Evolutionary conservation across 2,797 vertebrate species (phyloP), one percentile per base, ranked within the genome.

Genomic region (Acropternis orthonyx): DNA sequence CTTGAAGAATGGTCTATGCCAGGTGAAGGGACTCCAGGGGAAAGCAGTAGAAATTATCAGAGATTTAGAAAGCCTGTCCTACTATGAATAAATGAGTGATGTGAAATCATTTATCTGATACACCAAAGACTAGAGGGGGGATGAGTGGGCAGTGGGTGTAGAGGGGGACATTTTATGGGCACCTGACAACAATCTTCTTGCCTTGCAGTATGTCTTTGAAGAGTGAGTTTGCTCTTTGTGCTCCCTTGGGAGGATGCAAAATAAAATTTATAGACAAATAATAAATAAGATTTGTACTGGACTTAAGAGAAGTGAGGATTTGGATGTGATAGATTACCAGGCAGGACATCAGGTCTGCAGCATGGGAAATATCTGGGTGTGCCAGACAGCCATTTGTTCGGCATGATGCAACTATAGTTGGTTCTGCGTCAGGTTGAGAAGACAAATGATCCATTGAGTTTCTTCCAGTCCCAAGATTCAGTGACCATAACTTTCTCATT

Each of bases 41-140:
- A 93, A 89, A 77, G 68, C 72, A 75, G 39, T 83, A 81, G 68
- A 91, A 88, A 77, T 58, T 10, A 89, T 92, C 61, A 93, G 65
- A 94, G 44, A 22, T 89, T 91, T 91, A 77, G 68, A 77, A 92
- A 96, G 37, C 78, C 61, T 36, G 2, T 87, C 28, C 59, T 80
- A 16, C 48, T 85, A 67, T 74, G 41, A 89, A 91, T 39, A 68
- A 85, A 63, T 59, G n/a, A 77, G 41, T 46, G 63, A 94, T 92
- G 51, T 91, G 61, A 93, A 90, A 44, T 61, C 18, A 51, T 90
- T 80, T 90, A 83, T 88, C 56, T 83, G 59, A 94, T 93, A 71
- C 51, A 88, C 56, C 27, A 51, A 77, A 83, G 72, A 52, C 44
- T 63, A 49, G 65, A 74, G 26, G 8, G 11, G 12, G 24, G 32